Evolutionary conservation across 1,140 invertebrate species (phyloP).

Genomic region (Babylonia areolata): DNA sequence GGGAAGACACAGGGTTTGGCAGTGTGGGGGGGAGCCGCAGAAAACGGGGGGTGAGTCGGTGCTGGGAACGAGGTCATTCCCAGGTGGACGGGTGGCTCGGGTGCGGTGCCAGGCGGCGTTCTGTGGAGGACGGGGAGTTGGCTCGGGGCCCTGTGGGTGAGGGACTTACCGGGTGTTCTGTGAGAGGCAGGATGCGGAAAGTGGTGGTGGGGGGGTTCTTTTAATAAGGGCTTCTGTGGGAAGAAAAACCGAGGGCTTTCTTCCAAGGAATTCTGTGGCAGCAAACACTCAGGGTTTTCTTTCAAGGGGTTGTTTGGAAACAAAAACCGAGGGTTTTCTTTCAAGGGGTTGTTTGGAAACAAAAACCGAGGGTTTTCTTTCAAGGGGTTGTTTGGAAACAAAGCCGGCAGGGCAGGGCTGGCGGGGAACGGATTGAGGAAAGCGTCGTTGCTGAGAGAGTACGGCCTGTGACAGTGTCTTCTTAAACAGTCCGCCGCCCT

Average conservation of each 20-base stretch:
- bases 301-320: no score
- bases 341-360: no score
- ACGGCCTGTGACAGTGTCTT: neutral
- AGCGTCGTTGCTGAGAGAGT: neutral
- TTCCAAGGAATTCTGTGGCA: no score
- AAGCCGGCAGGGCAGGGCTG: neutral
- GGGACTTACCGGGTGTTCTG: neutral
- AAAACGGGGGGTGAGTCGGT: neutral
- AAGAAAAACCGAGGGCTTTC: no score
- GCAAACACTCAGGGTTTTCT: no score
- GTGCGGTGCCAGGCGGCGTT: neutral
- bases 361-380: neutral
- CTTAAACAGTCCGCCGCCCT: neutral
- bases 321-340: neutral
- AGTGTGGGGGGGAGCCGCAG: neutral
- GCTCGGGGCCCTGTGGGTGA: neutral
- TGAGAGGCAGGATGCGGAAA: neutral
- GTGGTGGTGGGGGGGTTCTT: no score
- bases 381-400: neutral
- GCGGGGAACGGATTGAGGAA: neutral
- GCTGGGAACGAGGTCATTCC: neutral
- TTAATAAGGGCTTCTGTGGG: no score
- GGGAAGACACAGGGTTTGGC: neutral
- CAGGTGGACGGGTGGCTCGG: neutral
- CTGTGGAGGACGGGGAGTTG: neutral